Conservation (phyloP, 1,140 invertebrate genomes). For the Zaprionus kolodkinae region DNA sequence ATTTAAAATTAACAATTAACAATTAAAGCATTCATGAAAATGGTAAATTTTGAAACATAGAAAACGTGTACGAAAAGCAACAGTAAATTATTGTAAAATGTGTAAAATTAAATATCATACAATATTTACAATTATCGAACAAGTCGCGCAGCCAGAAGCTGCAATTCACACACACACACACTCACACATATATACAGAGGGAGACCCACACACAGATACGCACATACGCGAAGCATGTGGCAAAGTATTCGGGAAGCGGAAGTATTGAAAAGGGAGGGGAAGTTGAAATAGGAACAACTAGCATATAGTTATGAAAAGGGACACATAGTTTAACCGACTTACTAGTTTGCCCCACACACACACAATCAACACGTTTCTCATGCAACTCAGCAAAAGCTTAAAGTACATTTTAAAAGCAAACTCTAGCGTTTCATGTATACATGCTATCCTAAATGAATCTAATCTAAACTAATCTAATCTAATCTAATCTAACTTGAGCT, state of each 20-base stretch:
- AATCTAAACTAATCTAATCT: constrained; percentile 49
- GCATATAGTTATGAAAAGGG: constrained; percentile 7
- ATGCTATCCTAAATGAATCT: constrained; percentile 61
- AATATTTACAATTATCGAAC: constrained; percentile 66
- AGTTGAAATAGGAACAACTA: constrained; percentile 24
- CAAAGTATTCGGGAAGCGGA: constrained; percentile 22
- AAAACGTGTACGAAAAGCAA: constrained; percentile 81
- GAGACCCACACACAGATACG: background rate
- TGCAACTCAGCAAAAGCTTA: constrained; percentile 55
- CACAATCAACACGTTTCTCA: constrained; percentile 47
- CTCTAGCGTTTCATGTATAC: constrained; percentile 76
- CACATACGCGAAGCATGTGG: background rate
- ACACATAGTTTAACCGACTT: constrained; percentile 31
- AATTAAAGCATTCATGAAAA: constrained; percentile 54
- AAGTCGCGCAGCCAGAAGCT: constrained; percentile 1
- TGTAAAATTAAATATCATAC: constrained; percentile 58
- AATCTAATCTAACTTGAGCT: constrained; percentile 49
- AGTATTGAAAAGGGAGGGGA: constrained; percentile 15
- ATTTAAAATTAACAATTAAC: constrained; percentile 76
- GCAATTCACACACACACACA: constrained; percentile 5
- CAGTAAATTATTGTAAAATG: constrained; percentile 76
- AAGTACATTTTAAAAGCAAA: constrained; percentile 60
- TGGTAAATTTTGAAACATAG: constrained; percentile 59
- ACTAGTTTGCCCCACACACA: background rate
- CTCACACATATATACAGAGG: no score